Conservation (phyloP, 2,113 vertebrate species). For the Xenus cinereus region DNA sequence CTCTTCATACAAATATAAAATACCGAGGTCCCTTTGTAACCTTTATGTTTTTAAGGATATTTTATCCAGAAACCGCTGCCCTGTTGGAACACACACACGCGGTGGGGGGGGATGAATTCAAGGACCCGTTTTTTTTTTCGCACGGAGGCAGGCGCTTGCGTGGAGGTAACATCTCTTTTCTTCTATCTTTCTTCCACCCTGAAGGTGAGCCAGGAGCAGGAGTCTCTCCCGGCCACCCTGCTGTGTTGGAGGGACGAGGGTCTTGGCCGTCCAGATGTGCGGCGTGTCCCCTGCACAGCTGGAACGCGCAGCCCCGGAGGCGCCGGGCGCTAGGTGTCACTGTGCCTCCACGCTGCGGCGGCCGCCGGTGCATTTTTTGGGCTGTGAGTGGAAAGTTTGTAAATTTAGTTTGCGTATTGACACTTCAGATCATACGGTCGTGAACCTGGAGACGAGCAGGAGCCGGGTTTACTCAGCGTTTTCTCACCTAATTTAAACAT, state of each 20-base stretch:
- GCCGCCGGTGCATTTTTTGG: constrained; percentile 55
- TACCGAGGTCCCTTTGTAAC: not conserved
- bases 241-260: not conserved
- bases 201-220: not conserved
- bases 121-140: not conserved
- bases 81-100: not conserved
- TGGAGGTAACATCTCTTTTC: not conserved
- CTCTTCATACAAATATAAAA: constrained; percentile 18
- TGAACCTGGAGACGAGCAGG: not conserved
- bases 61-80: not conserved
- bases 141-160: accelerated
- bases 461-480: not conserved
- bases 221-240: accelerated
- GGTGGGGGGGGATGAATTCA: not conserved
- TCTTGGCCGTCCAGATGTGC: not conserved
- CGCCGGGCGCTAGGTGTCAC: constrained; percentile 69
- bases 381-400: constrained; percentile 34
- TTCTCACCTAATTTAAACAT: not conserved
- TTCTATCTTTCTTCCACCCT: not conserved
- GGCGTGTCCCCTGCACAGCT: not conserved
- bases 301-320: not conserved
- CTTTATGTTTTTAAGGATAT: constrained; percentile 9
- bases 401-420: not conserved
- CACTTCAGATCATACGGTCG: not conserved
- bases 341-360: constrained; percentile 18